Conservation (phyloP, 2,113 vertebrate species). For the Bombycilla garrulus region DNA sequence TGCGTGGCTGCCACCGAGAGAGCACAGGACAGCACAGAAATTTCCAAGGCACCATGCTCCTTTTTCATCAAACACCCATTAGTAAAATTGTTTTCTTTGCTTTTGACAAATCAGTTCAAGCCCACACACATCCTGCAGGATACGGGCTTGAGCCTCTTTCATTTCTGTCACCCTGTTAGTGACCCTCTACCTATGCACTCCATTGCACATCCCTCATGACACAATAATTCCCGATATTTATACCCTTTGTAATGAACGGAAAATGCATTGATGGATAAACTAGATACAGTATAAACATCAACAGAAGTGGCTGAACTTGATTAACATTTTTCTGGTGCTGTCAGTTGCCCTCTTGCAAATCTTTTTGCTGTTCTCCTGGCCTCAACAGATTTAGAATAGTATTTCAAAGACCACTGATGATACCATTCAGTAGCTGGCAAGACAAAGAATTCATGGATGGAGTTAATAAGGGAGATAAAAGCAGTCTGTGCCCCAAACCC, state of each 20-base stretch:
- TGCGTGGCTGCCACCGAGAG: background rate
- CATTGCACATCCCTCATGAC: background rate
- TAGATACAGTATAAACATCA: background rate
- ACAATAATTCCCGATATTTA: conserved; percentile 37
- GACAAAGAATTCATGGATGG: background rate
- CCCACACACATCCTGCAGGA: background rate
- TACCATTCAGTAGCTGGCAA: background rate
- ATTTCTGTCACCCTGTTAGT: background rate
- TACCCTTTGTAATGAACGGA: background rate
- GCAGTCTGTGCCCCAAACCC: background rate
- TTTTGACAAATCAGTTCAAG: background rate
- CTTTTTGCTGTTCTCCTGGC: background rate
- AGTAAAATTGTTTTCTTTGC: background rate
- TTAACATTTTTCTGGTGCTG: conserved; percentile 6
- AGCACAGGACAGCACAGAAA: background rate
- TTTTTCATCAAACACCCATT: background rate
- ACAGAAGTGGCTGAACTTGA: background rate
- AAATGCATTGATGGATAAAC: background rate
- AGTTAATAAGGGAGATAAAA: conserved; percentile 10
- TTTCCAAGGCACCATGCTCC: background rate
- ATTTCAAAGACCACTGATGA: background rate
- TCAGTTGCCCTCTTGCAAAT: background rate
- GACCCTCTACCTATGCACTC: background rate
- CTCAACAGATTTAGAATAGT: background rate
- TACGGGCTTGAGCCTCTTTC: background rate